phyloP scores from a whole-genome alignment of 2,888 invertebrate species.

The Dynastes tityus region DNA sequence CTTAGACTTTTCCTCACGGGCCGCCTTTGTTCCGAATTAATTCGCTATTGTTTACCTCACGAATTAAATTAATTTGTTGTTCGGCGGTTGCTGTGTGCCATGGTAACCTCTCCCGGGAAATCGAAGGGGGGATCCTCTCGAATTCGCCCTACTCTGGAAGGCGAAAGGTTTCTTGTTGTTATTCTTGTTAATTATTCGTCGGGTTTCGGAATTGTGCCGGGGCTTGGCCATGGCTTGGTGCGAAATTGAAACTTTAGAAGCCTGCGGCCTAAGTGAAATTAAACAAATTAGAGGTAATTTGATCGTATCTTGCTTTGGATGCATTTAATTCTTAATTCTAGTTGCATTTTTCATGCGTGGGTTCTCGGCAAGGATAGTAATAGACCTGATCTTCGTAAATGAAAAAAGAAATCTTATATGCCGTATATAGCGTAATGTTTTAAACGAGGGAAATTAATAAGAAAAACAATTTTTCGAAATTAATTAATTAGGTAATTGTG shows the following conservation, averaged over 20 bases:
- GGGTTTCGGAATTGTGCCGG: conserved; percentile 5
- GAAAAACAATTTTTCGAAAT: too few relatives aligned
- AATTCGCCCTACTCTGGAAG: background rate
- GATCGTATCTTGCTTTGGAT: background rate
- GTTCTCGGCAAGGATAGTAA: too few relatives aligned
- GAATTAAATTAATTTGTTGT: conserved; percentile 46
- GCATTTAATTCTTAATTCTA: too few relatives aligned
- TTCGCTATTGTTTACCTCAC: conserved; percentile 38
- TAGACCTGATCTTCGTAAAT: too few relatives aligned
- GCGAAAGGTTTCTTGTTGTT: conserved; percentile 11
- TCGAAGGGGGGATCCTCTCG: background rate
- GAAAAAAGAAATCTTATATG: too few relatives aligned
- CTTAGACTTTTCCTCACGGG: background rate
- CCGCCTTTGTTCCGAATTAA: conserved; percentile 16
- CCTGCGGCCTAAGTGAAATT: background rate
- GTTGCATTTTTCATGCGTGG: too few relatives aligned
- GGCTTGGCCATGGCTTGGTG: background rate
- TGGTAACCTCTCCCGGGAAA: background rate
- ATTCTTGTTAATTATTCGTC: conserved; percentile 28
- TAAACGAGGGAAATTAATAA: too few relatives aligned
- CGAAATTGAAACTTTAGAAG: background rate
- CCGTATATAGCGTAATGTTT: too few relatives aligned
- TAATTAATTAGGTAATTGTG: too few relatives aligned
- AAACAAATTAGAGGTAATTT: background rate
- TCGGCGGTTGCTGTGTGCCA: background rate